Evolutionary conservation across 2,888 invertebrate species (phyloP), one percentile per base, ranked within the genome.

Genomic region (Congeria kusceri): DNA sequence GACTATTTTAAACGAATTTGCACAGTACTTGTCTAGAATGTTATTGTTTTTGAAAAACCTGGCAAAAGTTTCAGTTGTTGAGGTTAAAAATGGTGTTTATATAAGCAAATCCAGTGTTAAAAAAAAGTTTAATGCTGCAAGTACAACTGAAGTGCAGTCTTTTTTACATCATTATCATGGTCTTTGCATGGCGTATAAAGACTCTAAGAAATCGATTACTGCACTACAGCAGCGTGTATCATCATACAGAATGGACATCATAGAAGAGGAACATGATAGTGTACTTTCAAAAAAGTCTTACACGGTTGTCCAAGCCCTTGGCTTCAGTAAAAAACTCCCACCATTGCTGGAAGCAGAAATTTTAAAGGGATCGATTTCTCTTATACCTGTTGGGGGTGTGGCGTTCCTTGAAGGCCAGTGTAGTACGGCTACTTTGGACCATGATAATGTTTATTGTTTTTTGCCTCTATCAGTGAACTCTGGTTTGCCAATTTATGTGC

Each of bases 401-500:
- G 46, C 46, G 71, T 15, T 25, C n/a, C n/a, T n/a, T n/a, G n/a
- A n/a, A n/a, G n/a, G n/a, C n/a, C n/a, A n/a, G n/a, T n/a, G n/a
- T n/a, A n/a, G n/a, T n/a, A n/a, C n/a, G n/a, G n/a, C n/a, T n/a
- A n/a, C n/a, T n/a, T n/a, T n/a, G n/a, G n/a, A n/a, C n/a, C n/a
- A n/a, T n/a, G n/a, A n/a, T 23, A 73, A 72, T 27, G 86, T 77
- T 13, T 89, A 85, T 68, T 90, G 90, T 56, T 87, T 82, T 49
- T 74, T 89, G 25, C 89, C 89, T 15, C 62, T 89, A n/a, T 88
- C 89, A 15, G 49, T 85, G 18, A 23, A 58, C 25, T 86, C 87
- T 9, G 80, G 80, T 23, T 73, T 90, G 4, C 89, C 90, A 23
- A 70, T 89, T 18, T 87, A 89, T 57, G 70, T 90, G 4, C 86